Evolutionary conservation across 2,113 vertebrate species (phyloP), one percentile per base, ranked within the genome.

Genomic region (Cinclus cinclus): DNA sequence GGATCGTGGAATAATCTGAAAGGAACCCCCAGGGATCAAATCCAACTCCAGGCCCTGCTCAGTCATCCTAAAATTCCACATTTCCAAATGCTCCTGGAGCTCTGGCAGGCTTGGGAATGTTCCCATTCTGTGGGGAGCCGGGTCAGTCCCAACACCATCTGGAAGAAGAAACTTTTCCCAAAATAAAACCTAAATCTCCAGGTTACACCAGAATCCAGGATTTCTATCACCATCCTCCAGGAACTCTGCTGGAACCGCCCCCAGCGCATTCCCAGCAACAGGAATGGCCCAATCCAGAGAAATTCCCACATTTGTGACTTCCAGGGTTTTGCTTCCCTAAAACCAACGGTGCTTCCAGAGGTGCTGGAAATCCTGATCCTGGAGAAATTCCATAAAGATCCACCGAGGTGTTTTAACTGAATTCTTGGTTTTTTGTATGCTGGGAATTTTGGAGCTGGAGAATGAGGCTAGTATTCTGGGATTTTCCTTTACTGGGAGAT

Each of bases 371-470:
- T 62, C 25, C 31, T 3, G 0, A 1, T 24, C 80, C 67, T 5
- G 47, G 13, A 37, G 37, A 31, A 62, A 83, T 71, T 37, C 56
- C 80, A 31, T 25, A 4, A 31, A 62, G 47, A 53, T 17, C 30
- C 47, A 9, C 39, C 1, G 0, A 25, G 56, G 21, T 10, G 14
- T 41, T 82, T 33, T 28, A 11, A 28, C 3, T 0, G 0, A 83
- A 62, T 71, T 52, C 46, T 25, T 25, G 46, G n/a, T 4, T 19
- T 52, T 70, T 30, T 18, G 3, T 12, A 10, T 1, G 0, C 24
- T 20, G 39, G 80, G 39, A 52, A 62, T 37, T 62, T 44, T 9
- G 31, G 47, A 83, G 80, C 31, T 13, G 46, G 37, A 31, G 15
- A 52, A 37, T 9, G 67, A 53, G 46, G 24, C 24, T 10, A 19